Evolutionary conservation across 2,888 invertebrate species (phyloP).

Genomic region (Dicranocentrus wangi): DNA sequence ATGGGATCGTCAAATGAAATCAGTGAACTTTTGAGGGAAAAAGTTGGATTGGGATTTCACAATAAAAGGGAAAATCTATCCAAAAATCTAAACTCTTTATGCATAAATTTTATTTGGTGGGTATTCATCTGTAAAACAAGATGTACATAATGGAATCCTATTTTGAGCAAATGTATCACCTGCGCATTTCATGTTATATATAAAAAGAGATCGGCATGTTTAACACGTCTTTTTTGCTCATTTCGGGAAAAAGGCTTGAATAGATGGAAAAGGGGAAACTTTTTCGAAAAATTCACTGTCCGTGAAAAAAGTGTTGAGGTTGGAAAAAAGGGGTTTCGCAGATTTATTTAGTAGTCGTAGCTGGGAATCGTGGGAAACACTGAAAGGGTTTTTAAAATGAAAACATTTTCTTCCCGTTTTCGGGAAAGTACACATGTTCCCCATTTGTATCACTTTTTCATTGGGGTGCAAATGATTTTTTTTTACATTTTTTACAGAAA

Average conservation of each 20-base stretch:
- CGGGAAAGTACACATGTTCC: slow-evolving; percentile 38
- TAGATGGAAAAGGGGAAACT: neutral
- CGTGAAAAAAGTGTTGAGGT: too few species aligned
- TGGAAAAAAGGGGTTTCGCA: too few species aligned
- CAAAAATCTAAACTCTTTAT: neutral
- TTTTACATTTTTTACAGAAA: slow-evolving; percentile 2
- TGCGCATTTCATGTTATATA: too few species aligned
- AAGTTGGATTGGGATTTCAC: slow-evolving; percentile 23
- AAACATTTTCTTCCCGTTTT: slow-evolving; percentile 10
- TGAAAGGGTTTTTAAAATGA: slow-evolving; percentile 40
- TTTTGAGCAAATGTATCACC: too few species aligned
- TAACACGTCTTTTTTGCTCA: too few species aligned
- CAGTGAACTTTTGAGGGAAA: slow-evolving; percentile 27
- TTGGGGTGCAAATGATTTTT: slow-evolving; percentile 38
- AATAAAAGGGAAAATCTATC: neutral
- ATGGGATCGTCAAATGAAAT: slow-evolving; percentile 6
- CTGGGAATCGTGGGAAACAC: slow-evolving; percentile 60
- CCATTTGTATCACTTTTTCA: slow-evolving; percentile 49
- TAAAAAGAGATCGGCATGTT: too few species aligned
- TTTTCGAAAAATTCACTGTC: too few species aligned
- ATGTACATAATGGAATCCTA: too few species aligned
- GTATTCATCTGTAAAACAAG: too few species aligned
- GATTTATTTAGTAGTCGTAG: too few species aligned
- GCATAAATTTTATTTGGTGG: slow-evolving; percentile 12
- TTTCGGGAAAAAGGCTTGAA: too few species aligned